These are phyloP conservation scores for Caenorhabditis drosophilae DNA, from an alignment of 2,888 invertebrate species.

Conservation along the genomic window DNA sequence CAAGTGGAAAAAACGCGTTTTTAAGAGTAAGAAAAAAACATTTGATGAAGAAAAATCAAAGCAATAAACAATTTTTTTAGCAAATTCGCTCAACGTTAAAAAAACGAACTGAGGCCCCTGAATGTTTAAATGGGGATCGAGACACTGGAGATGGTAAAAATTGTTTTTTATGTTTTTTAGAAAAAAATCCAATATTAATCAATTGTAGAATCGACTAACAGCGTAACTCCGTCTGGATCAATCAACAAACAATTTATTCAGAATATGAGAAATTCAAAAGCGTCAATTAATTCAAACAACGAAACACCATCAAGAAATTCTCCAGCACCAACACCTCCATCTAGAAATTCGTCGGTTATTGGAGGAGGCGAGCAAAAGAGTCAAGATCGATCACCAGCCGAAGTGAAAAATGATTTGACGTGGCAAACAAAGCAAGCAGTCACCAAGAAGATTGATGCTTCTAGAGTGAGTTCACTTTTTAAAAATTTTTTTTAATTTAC, in stretches of 20 bases:
- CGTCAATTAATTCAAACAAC: neutral
- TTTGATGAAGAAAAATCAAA: neutral
- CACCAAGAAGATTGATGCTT: constrained; percentile 33
- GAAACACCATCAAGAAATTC: constrained; percentile 10
- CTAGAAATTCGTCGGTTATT: constrained; percentile 26
- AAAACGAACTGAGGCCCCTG: constrained; percentile 41
- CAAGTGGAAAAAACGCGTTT: constrained; percentile 16
- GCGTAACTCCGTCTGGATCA: constrained; percentile 26
- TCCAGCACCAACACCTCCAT: constrained; percentile 29
- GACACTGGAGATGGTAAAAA: constrained; percentile 28
- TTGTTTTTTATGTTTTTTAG: neutral
- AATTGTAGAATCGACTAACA: no score
- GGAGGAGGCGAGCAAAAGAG: neutral
- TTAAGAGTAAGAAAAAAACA: constrained; percentile 2
- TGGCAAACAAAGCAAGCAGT: constrained; percentile 34
- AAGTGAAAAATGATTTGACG: neutral
- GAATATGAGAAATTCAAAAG: constrained; percentile 6
- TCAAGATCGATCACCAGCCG: constrained; percentile 8
- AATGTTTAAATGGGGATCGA: constrained; percentile 24
- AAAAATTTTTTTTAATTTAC: neutral
- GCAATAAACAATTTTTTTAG: constrained; percentile 37
- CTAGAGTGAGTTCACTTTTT: constrained; percentile 12
- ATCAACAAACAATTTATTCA: constrained; percentile 8
- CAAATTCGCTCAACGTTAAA: constrained; percentile 67
- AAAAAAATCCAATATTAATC: constrained; percentile 19